Evolutionary conservation across 92 coral and sea anemone species (phyloP).

Genomic region (Epizoanthus rinbou): DNA sequence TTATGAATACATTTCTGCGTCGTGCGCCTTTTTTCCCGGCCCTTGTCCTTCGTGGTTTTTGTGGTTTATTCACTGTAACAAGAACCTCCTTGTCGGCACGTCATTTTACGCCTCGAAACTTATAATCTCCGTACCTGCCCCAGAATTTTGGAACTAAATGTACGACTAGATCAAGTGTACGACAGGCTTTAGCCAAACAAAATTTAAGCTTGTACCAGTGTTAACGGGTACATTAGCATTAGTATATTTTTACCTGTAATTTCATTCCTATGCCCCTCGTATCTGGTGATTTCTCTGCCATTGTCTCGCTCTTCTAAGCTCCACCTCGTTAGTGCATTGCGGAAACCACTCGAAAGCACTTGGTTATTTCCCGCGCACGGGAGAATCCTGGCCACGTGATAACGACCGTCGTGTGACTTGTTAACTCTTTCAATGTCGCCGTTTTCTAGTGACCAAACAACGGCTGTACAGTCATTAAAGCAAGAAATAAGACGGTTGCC

Average conservation of each 20-base stretch:
- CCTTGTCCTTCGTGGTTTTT: no score
- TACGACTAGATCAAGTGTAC: no score
- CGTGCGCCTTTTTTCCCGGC: no score
- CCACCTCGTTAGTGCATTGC: slow-evolving; percentile 51
- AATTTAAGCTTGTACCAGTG: neutral
- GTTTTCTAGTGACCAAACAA: slow-evolving; percentile 44
- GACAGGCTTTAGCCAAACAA: no score
- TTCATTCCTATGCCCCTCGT: slow-evolving; percentile 10
- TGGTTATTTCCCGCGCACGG: slow-evolving; percentile 17
- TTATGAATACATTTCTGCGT: no score
- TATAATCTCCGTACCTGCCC: no score
- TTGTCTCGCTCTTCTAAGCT: neutral
- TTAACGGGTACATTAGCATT: neutral
- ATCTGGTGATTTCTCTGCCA: neutral
- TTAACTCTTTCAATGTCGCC: slow-evolving; percentile 34
- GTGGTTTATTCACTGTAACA: no score
- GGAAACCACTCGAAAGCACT: slow-evolving; percentile 55
- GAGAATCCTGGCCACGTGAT: slow-evolving; percentile 51
- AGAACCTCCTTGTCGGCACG: no score
- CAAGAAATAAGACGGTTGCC: slow-evolving; percentile 48
- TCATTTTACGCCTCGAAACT: no score
- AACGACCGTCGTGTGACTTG: slow-evolving; percentile 51
- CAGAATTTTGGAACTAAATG: no score
- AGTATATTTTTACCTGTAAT: slow-evolving; percentile 9
- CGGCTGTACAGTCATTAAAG: slow-evolving; percentile 49